Base-by-base conservation (phyloP, 2,888 invertebrate genomes). In the Tupiocoris notatus region DNA sequence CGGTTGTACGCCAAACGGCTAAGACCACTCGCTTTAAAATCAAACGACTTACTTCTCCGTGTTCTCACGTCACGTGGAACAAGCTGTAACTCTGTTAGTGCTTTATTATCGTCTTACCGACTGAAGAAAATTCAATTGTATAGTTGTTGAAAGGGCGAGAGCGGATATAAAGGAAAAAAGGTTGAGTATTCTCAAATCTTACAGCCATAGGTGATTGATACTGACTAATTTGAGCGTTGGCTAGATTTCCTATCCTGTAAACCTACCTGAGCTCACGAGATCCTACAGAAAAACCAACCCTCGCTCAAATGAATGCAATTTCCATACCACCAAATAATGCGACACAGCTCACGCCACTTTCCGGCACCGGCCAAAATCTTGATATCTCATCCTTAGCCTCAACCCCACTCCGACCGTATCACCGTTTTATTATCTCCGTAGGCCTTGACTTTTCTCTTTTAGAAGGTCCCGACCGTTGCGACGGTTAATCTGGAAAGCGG, bases 401-500 rank as follows among this genome's bases (percentile, higher is more conserved):
- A 12, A 12, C 12, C 39, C 39, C 39, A 7, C 39, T 7, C 3
- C 39, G 70, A 70, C 59, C 22, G 23, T 24, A 25, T 20, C 24
- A n/a, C 7, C 23, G 70, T 59, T 70, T 23, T 59, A 70, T 70
- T 70, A 70, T 70, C 70, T 70, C 58, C 25, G 65, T 65, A 17
- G 18, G 65, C 25, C 6, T 22, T 57, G 20, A 3, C 22, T 67
- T 67, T 67, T 67, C 23, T 57, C 17, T 18, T 21, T 17, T 24
- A 39, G 39, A 22, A 21, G 25, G 18, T 17, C 12, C 56, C 70
- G 17, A 56, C 57, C 58, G 18, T 17, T 25, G 25, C 70, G 24
- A 22, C 61, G 70, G 59, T 58, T 70, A 70, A 70, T 70, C 70
- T 59, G 70, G 39, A 39, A 70, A 39, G 70, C 58, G 57, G 70